Evolutionary conservation across 1,140 invertebrate genomes (phyloP), one percentile per base, ranked within the genome.

Genomic region (Bombus cullumanus): DNA sequence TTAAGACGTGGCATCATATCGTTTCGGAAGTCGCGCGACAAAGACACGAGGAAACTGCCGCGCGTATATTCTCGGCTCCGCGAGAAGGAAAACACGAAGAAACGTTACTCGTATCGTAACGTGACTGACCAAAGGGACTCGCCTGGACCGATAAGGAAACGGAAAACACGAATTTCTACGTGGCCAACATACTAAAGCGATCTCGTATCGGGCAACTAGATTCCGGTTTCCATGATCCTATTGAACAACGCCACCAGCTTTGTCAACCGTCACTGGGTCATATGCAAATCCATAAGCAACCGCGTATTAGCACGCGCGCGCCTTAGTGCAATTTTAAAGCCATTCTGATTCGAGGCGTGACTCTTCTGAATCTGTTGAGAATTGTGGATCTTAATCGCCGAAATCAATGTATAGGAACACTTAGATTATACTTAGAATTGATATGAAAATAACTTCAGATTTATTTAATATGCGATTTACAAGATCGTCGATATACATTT

Each of bases 151-250:
- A 92, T 92, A 93, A 92, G 90, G 86, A 91, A 83, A 73, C 75
- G 91, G 89, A 89, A 90, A 90, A 89, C 89, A 93, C 91, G 92
- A 93, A 93, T 92, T 91, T 92, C 89, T 92, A 93, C 86, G 76
- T 41, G 62, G 64, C 53, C 77, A 5, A 66, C 62, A 3, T 66
- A 66, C 87, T 84, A 31, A 75, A 77, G 83, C n/a, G 68, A 81
- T 84, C 81, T 84, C 81, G 57, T 87, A 82, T 87, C 82, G 81
- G 74, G 18, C 53, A 84, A 90, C 87, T 69, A 68, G 89, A 91
- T 92, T 90, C 81, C 76, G 84, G 79, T 85, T 91, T 90, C 89
- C 85, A 37, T 75, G 75, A 80, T 85, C 82, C 68, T 69, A 84
- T 80, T 86, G 90, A 86, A 87, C 88, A 88, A 88, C 84, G 85